These are phyloP conservation scores for Drosophila meridionalis DNA, from an alignment of 2,888 invertebrate genomes.

Conservation along the genomic window DNA sequence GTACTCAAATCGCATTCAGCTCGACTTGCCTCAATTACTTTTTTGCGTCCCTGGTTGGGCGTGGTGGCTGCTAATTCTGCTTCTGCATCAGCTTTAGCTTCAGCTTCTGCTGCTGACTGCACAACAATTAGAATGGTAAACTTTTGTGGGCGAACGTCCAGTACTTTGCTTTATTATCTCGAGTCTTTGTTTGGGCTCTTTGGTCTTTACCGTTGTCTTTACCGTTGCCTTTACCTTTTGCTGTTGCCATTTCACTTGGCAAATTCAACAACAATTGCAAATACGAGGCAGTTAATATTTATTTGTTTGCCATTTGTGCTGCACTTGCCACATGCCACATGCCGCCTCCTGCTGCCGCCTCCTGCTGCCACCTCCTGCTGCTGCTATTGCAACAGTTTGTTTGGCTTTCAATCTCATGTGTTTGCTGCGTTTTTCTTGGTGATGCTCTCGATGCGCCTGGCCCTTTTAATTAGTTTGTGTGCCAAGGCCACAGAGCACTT, in stretches of 20 bases:
- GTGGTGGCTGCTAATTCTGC: not conserved
- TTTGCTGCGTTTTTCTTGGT: conserved; percentile 22
- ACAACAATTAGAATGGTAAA: conserved; percentile 23
- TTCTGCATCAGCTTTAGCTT: not conserved
- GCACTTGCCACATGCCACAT: conserved; percentile 5
- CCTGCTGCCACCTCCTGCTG: too few relatives aligned
- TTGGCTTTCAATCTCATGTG: conserved; percentile 44
- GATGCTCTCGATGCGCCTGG: conserved; percentile 14
- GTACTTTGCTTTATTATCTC: conserved; percentile 26
- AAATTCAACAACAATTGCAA: conserved; percentile 55
- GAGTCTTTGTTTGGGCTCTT: conserved; percentile 34
- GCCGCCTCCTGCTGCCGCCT: not conserved
- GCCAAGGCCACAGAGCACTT: conserved; percentile 38
- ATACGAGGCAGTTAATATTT: conserved; percentile 64
- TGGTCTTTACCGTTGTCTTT: conserved; percentile 5
- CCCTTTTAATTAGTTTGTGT: conserved; percentile 70
- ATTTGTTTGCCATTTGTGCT: conserved; percentile 64
- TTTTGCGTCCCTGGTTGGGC: conserved; percentile 7
- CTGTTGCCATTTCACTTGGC: conserved; percentile 41
- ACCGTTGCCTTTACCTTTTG: conserved; percentile 15
- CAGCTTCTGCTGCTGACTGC: not conserved
- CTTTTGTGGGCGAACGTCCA: conserved; percentile 3
- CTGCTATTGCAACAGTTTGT: conserved; percentile 38
- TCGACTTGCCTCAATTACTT: not conserved
- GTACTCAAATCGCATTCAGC: not conserved